Conservation (phyloP, 2,797 vertebrate genomes). For the Manis pentadactyla region DNA sequence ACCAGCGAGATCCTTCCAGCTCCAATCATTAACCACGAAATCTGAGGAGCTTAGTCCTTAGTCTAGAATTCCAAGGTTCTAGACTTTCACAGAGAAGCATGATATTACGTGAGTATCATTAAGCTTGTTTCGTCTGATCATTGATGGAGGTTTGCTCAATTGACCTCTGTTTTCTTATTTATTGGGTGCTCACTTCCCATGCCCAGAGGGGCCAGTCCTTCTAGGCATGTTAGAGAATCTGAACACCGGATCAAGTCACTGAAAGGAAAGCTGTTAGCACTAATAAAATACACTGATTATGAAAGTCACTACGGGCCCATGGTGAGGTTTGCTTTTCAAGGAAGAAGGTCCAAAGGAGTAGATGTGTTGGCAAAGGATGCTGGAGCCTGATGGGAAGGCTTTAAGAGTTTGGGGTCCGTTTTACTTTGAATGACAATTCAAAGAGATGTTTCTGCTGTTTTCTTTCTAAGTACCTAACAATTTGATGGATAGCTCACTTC, state of each 20-base stretch:
- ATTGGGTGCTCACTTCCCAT: neutral
- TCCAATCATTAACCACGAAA: slow-evolving; percentile 42
- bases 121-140: slow-evolving; percentile 49
- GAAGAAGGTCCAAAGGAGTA: neutral
- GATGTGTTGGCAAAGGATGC: neutral
- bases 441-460: slow-evolving; percentile 32
- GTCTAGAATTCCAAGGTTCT: neutral
- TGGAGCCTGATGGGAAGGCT: neutral
- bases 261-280: neutral
- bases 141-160: neutral
- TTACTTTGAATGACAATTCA: slow-evolving; percentile 47
- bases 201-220: neutral
- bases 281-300: neutral
- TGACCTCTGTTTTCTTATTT: slow-evolving; percentile 25
- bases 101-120: neutral
- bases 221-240: neutral
- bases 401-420: slow-evolving; percentile 48
- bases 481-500: neutral
- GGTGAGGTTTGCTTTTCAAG: slow-evolving; percentile 23
- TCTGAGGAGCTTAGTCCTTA: slow-evolving; percentile 46
- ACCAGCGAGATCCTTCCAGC: neutral
- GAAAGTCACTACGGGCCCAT: neutral
- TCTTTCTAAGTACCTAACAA: slow-evolving; percentile 10
- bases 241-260: neutral
- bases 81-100: slow-evolving; percentile 40